A percentile compares a stretch with the other conserved stretches of the same genome.
These are phyloP conservation scores for Oscheius sp. DNA, from an alignment of 1,140 invertebrate species.

Conservation along the genomic window DNA sequence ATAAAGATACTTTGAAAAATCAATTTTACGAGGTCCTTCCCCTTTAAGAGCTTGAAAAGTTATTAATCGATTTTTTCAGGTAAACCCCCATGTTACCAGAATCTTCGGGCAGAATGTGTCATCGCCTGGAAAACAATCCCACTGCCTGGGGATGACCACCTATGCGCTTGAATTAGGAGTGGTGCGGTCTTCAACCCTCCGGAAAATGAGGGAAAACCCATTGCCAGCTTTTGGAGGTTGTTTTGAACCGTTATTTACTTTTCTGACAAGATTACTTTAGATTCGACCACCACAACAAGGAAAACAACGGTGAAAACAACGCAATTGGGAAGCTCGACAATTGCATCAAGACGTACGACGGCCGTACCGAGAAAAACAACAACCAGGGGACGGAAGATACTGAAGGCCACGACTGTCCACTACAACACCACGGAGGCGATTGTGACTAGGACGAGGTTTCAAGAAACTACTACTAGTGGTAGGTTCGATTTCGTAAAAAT, in stretches of 20 bases:
- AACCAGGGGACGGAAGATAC: background rate
- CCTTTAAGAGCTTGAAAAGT: background rate
- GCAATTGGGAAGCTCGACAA: background rate
- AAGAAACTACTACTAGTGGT: background rate
- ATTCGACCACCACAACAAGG: too few relatives aligned
- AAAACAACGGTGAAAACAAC: background rate
- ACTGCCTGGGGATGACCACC: background rate
- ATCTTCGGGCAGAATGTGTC: conserved; percentile 16
- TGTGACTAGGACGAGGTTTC: background rate
- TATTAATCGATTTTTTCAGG: background rate
- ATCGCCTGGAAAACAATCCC: background rate
- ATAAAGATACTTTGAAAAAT: too few relatives aligned
- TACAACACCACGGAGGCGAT: background rate
- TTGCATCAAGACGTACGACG: background rate
- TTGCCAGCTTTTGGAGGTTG: conserved; percentile 8
- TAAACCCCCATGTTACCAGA: background rate
- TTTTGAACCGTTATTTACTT: background rate
- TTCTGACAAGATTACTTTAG: too few relatives aligned
- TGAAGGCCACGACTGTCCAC: background rate
- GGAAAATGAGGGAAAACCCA: conserved; percentile 14
- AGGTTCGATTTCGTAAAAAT: too few relatives aligned
- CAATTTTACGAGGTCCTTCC: too few relatives aligned
- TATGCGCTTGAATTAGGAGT: conserved; percentile 19
- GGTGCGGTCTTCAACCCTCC: conserved; percentile 1
- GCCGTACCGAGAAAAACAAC: background rate